Percentiles rank a stretch among this genome's conserved stretches.
phyloP scores from a whole-genome alignment of 1,140 invertebrate genomes.

The Ptiloglossa arizonensis region DNA sequence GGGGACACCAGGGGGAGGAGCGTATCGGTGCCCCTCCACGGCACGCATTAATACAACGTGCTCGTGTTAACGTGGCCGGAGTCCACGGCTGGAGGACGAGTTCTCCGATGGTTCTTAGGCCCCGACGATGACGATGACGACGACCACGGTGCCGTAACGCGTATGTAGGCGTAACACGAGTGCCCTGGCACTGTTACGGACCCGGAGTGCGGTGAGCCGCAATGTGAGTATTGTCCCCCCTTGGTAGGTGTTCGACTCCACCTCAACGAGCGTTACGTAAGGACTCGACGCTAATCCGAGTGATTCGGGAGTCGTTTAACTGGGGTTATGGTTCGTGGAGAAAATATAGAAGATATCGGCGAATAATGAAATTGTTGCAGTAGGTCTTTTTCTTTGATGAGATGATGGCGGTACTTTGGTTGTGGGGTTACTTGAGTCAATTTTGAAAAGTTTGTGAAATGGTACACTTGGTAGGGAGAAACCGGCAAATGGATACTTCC shows the following conservation, averaged over 20 bases:
- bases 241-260: background rate
- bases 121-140: background rate
- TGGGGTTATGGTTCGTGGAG: too few relatives aligned
- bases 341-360: too few relatives aligned
- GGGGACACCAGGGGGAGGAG: constrained; percentile 46
- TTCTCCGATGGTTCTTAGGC: background rate
- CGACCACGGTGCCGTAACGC: constrained; percentile 3
- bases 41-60: background rate
- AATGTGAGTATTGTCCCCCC: constrained; percentile 14
- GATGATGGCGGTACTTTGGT: too few relatives aligned
- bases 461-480: too few relatives aligned
- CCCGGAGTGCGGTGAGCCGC: constrained; percentile 1
- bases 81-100: constrained; percentile 11
- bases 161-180: constrained; percentile 35
- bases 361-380: too few relatives aligned
- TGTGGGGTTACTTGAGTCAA: too few relatives aligned
- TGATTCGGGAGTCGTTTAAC: too few relatives aligned
- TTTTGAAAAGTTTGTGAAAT: too few relatives aligned
- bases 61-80: background rate
- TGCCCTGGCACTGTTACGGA: background rate
- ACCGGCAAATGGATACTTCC: too few relatives aligned
- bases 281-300: too few relatives aligned
- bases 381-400: too few relatives aligned
- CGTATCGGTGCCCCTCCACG: constrained; percentile 41
- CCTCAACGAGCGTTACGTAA: constrained; percentile 28